phyloP scores from a whole-genome alignment of 2,113 vertebrate species.

The Cephalopholis sonnerati region DNA sequence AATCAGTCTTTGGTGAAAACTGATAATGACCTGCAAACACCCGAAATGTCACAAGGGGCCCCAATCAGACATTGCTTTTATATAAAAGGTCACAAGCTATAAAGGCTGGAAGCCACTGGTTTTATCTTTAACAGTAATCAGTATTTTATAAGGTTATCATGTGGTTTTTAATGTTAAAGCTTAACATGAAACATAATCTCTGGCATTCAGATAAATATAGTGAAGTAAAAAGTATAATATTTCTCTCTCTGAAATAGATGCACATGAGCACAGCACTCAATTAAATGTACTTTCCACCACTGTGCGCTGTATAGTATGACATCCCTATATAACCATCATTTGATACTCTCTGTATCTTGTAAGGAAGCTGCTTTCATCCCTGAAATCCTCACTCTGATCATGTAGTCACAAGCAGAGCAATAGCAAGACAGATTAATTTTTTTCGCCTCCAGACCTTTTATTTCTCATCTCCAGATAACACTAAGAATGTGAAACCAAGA shows the following conservation, averaged over 20 bases:
- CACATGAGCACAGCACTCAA: no score
- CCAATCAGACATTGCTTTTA: no score
- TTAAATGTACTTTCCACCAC: not conserved
- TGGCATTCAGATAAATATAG: no score
- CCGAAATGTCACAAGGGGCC: not conserved
- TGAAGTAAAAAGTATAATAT: no score
- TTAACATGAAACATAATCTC: not conserved
- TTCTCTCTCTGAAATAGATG: no score
- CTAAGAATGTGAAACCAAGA: not conserved
- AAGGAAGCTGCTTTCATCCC: not conserved
- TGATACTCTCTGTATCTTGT: not conserved
- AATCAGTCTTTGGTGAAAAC: not conserved
- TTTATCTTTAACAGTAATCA: not conserved
- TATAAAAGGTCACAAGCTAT: no score
- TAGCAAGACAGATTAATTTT: not conserved
- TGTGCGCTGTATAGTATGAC: not conserved
- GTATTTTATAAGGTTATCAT: not conserved
- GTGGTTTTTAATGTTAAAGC: not conserved
- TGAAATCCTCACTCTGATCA: conserved; percentile 9
- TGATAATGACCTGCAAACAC: not conserved
- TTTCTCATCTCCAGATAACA: conserved; percentile 22
- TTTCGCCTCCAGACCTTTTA: conserved; percentile 8
- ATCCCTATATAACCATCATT: not conserved
- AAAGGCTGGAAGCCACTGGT: no score
- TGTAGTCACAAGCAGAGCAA: not conserved